Conservation (phyloP, 92 coral and sea anemone genomes). For the Porites cylindrica region DNA sequence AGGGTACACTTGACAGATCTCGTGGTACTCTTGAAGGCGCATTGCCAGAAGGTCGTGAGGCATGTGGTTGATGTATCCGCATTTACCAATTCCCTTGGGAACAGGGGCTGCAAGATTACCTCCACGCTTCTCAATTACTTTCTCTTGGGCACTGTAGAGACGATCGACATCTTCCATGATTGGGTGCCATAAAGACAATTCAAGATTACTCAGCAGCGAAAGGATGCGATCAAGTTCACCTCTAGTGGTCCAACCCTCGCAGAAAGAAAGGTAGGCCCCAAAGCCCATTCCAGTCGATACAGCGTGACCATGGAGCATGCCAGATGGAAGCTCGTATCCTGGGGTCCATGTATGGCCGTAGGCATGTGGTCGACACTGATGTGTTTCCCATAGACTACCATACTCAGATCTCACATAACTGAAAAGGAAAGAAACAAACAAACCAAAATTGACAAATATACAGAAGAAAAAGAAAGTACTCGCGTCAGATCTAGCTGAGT, state of each 20-base stretch:
- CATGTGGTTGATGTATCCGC: constrained; percentile 71
- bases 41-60: constrained; percentile 55
- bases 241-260: constrained; percentile 51
- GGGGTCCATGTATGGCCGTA: constrained; percentile 78
- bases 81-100: constrained; percentile 76
- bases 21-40: constrained; percentile 63
- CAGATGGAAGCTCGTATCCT: constrained; percentile 76
- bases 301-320: constrained; percentile 85
- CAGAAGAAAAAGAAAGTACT: too few relatives aligned
- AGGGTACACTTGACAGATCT: constrained; percentile 65
- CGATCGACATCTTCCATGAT: constrained; percentile 58
- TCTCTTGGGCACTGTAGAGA: constrained; percentile 51
- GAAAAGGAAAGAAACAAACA: not conserved
- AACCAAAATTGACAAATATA: too few relatives aligned
- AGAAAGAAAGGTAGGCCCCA: constrained; percentile 74
- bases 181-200: constrained; percentile 76
- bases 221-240: constrained; percentile 67
- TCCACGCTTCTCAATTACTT: constrained; percentile 64
- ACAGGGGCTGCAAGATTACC: constrained; percentile 79
- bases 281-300: constrained; percentile 81
- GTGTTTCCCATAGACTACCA: constrained; percentile 76
- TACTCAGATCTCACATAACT: constrained; percentile 72
- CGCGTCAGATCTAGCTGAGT: too few relatives aligned
- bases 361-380: constrained; percentile 82
- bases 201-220: constrained; percentile 61